Conservation (phyloP, 2,888 invertebrate genomes). For the Sesamia inferens region DNA sequence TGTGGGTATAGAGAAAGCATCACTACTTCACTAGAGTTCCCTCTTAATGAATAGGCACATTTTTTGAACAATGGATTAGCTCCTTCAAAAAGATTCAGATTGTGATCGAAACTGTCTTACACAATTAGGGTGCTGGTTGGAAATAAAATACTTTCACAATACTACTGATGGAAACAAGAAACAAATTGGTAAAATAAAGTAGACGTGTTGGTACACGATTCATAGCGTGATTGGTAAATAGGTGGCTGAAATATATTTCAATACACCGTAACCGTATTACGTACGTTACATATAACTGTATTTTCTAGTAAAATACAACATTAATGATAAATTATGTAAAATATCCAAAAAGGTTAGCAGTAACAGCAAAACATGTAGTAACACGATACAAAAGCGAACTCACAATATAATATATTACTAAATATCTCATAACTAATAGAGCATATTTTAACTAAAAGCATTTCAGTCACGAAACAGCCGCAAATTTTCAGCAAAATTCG, state of each 20-base stretch:
- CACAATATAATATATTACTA: constrained; percentile 23
- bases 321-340: background rate
- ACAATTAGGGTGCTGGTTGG: background rate
- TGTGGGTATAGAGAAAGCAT: no score
- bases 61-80: background rate
- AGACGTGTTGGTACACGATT: no score
- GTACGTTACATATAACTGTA: no score
- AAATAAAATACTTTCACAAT: background rate
- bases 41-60: background rate
- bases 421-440: constrained; percentile 32
- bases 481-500: constrained; percentile 42
- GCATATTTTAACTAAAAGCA: constrained; percentile 29
- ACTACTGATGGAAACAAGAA: background rate
- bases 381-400: constrained; percentile 16
- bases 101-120: background rate
- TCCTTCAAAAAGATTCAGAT: background rate
- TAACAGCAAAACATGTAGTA: background rate
- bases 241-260: no score
- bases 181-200: background rate
- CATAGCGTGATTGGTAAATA: no score
- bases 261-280: no score
- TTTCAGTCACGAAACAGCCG: constrained; percentile 38
- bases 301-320: background rate
- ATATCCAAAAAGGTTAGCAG: background rate
- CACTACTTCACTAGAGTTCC: no score